Conservation (phyloP, 2,797 vertebrate species). For the Rhinichthys osculus region DNA sequence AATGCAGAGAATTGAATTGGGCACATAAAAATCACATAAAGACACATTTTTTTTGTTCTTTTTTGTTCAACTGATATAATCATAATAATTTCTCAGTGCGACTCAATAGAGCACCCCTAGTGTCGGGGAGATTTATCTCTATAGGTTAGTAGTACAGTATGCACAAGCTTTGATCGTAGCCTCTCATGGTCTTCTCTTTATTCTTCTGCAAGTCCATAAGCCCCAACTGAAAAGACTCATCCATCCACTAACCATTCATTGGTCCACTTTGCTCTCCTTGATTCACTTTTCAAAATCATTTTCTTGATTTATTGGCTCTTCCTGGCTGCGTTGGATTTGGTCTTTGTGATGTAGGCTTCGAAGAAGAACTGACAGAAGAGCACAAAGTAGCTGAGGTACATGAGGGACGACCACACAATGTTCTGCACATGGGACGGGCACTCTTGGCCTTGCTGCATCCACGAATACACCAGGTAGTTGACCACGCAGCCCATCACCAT, state of each 20-base stretch:
- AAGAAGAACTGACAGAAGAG: conserved; percentile 99
- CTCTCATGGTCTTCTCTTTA: conserved; percentile 45
- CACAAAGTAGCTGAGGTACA: conserved; percentile 99
- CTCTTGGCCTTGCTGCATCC: conserved; percentile 97
- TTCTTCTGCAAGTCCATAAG: conserved; percentile 44
- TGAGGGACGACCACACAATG: conserved; percentile 98
- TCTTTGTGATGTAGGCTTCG: conserved; percentile 92
- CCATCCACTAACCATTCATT: conserved; percentile 40
- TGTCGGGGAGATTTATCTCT: conserved; percentile 66
- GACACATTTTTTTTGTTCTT: conserved; percentile 68
- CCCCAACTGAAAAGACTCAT: conserved; percentile 36
- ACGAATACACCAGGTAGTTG: conserved; percentile 97
- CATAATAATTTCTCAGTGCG: conserved; percentile 62
- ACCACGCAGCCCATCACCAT: conserved; percentile 96
- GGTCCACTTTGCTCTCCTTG: conserved; percentile 72
- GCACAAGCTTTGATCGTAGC: conserved; percentile 71
- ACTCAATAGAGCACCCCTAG: conserved; percentile 58
- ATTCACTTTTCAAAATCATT: conserved; percentile 53
- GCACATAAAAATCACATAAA: conserved; percentile 69
- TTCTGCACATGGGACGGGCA: conserved; percentile 97
- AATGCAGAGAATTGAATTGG: conserved; percentile 66
- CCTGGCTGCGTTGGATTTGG: conserved; percentile 80
- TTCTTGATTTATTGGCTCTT: conserved; percentile 77
- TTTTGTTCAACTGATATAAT: conserved; percentile 50
- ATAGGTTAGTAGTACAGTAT: conserved; percentile 73